Evolutionary conservation across 2,888 invertebrate species (phyloP).

Genomic region (Falcaria lacertinaria): DNA sequence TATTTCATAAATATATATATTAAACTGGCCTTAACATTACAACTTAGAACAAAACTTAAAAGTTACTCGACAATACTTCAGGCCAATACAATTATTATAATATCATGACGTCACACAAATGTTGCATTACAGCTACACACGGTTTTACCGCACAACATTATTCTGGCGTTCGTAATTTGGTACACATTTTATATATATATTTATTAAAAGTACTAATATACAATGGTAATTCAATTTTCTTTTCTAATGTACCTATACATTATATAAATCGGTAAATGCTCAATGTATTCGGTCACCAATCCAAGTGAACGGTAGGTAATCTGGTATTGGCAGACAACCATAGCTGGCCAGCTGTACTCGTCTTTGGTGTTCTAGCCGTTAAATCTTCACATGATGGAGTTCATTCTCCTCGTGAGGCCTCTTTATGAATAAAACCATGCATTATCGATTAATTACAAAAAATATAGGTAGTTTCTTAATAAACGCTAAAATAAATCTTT

Average conservation of each 20-base stretch:
- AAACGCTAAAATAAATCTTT: no score
- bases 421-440: constrained; percentile 25
- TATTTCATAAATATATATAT: constrained; percentile 58
- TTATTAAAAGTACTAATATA: constrained; percentile 11
- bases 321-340: constrained; percentile 33
- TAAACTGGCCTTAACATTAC: constrained; percentile 68
- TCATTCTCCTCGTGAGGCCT: constrained; percentile 19
- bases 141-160: constrained; percentile 43
- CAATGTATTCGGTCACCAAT: constrained; percentile 33
- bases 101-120: neutral
- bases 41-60: constrained; percentile 45
- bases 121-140: constrained; percentile 15
- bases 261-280: constrained; percentile 31
- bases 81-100: constrained; percentile 1
- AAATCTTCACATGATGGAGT: constrained; percentile 28
- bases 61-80: constrained; percentile 29
- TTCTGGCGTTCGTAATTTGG: constrained; percentile 22
- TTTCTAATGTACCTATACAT: no score
- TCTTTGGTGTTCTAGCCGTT: constrained; percentile 79
- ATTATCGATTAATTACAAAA: no score
- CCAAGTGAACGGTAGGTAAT: constrained; percentile 31
- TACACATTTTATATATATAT: constrained; percentile 8
- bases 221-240: no score
- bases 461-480: no score
- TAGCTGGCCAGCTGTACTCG: constrained; percentile 30